phyloP scores from a whole-genome alignment of 2,113 vertebrate species.

The Anseranas semipalmata region DNA sequence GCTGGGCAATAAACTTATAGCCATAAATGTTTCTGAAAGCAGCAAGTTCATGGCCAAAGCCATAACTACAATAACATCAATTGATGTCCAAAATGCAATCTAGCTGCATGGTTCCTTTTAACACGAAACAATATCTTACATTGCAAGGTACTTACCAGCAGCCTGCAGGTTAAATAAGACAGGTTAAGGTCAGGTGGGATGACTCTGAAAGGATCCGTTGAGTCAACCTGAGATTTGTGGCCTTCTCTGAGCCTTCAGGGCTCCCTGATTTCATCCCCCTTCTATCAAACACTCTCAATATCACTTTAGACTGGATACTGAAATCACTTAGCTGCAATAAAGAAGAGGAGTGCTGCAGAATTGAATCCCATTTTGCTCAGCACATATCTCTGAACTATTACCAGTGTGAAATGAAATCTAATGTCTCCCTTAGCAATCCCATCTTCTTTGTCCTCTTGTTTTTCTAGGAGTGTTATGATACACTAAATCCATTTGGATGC shows the following conservation, averaged over 20 bases:
- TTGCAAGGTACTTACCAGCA: neutral
- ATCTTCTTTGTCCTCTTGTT: constrained; percentile 50
- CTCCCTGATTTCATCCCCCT: constrained; percentile 11
- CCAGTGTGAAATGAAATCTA: constrained; percentile 65
- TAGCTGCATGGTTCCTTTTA: neutral
- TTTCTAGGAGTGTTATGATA: constrained; percentile 10
- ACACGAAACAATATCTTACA: neutral
- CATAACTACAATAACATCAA: constrained; percentile 2
- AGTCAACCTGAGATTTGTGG: constrained; percentile 1
- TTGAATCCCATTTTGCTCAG: constrained; percentile 50
- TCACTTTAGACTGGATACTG: constrained; percentile 54
- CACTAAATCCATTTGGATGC: constrained; percentile 53
- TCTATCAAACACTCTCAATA: constrained; percentile 8
- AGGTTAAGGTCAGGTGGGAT: neutral
- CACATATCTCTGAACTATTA: constrained; percentile 49
- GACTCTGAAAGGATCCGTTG: neutral
- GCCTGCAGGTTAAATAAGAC: constrained; percentile 54
- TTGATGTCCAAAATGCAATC: constrained; percentile 38
- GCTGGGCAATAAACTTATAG: constrained; percentile 41
- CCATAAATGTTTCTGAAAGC: constrained; percentile 1
- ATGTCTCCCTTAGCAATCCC: constrained; percentile 48
- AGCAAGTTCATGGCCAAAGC: constrained; percentile 39
- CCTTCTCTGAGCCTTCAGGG: neutral
- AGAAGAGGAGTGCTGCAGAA: constrained; percentile 39
- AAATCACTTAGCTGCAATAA: constrained; percentile 65